A percentile compares a stretch with the other conserved stretches of the same genome.
These are phyloP conservation scores for Himalopsyche phryganea DNA, from an alignment of 1,140 invertebrate genomes.

Conservation along the genomic window DNA sequence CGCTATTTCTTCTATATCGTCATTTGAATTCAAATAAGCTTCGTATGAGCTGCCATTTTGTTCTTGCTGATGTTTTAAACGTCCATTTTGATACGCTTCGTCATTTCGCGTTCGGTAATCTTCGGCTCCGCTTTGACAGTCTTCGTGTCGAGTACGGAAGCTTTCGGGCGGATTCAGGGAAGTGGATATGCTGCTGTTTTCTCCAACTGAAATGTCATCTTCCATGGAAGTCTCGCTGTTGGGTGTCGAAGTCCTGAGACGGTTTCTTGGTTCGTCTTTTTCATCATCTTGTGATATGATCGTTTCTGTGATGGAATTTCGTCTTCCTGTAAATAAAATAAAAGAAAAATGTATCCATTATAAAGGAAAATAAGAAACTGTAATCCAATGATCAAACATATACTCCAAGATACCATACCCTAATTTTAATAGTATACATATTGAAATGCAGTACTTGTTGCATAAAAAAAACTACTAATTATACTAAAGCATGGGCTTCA, in stretches of 20 bases:
- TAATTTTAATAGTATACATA: no score
- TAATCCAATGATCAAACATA: no score
- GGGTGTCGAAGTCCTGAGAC: constrained; percentile 6
- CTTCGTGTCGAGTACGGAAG: constrained; percentile 2
- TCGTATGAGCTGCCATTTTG: constrained; percentile 13
- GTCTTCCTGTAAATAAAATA: no score
- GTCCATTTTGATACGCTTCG: constrained; percentile 5
- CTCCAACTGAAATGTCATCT: constrained; percentile 31
- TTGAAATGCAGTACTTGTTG: no score
- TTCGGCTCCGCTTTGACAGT: neutral
- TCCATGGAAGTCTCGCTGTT: constrained; percentile 14
- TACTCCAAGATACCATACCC: no score
- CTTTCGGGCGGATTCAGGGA: constrained; percentile 4
- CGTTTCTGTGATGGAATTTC: constrained; percentile 2
- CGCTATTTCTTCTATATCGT: constrained; percentile 16
- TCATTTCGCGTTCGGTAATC: neutral
- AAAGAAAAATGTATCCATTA: no score
- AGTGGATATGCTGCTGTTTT: constrained; percentile 22
- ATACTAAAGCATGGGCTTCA: no score
- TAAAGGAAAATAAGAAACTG: no score
- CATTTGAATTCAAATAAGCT: constrained; percentile 7
- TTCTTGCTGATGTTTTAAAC: neutral
- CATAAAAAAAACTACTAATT: no score
- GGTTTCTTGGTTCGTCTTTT: constrained; percentile 2
- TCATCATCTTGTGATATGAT: neutral